Percentiles rank a stretch among this genome's conserved stretches.
phyloP scores from a whole-genome alignment of 1,140 invertebrate genomes.

The Caenorhabditis tropicalis region DNA sequence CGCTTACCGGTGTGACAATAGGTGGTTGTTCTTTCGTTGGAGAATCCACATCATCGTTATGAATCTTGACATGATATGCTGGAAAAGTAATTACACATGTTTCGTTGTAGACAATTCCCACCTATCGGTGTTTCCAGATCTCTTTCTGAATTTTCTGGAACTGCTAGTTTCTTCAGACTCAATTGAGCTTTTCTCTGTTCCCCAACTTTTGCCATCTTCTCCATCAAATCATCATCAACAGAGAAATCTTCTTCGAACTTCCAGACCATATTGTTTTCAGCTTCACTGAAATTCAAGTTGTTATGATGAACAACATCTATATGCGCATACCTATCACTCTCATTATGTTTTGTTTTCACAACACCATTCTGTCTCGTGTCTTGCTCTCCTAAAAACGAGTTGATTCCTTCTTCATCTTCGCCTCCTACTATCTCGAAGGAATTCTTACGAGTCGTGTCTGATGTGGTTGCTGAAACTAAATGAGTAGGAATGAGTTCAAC shows the following conservation, averaged over 20 bases:
- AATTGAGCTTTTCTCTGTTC: slow-evolving; percentile 19
- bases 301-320: background rate
- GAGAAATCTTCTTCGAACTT: slow-evolving; percentile 46
- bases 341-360: background rate
- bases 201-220: slow-evolving; percentile 13
- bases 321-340: background rate
- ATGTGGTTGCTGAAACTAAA: background rate
- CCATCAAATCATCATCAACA: slow-evolving; percentile 45
- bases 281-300: slow-evolving; percentile 43
- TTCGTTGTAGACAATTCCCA: slow-evolving; percentile 7
- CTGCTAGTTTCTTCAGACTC: slow-evolving; percentile 7
- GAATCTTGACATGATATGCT: slow-evolving; percentile 16
- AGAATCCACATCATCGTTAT: slow-evolving; percentile 12
- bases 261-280: slow-evolving; percentile 43
- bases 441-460: background rate
- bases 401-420: slow-evolving; percentile 38
- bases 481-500: background rate
- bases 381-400: background rate
- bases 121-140: background rate
- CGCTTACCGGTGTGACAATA: background rate
- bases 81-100: background rate
- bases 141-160: background rate
- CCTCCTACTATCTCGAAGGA: slow-evolving; percentile 25
- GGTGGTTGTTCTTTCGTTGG: background rate
- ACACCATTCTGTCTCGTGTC: background rate